Conservation (phyloP, 2,888 invertebrate species). For the Syrista parreyssii region DNA sequence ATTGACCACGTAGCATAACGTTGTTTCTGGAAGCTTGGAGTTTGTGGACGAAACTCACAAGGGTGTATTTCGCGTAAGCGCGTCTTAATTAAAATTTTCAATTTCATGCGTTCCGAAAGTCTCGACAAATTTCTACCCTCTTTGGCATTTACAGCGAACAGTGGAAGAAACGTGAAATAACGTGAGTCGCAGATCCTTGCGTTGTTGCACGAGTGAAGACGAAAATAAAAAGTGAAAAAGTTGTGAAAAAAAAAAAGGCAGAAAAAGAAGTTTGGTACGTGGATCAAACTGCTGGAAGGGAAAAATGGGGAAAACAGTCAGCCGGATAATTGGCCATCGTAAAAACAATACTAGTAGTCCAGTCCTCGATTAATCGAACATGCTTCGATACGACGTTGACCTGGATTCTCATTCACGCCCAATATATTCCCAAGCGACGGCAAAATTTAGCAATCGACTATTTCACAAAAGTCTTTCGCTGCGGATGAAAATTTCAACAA, state of each 20-base stretch:
- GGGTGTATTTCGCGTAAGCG: constrained; percentile 16
- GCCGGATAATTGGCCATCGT: not conserved
- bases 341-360: not conserved
- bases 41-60: not conserved
- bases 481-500: not conserved
- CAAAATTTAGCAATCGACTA: not conserved
- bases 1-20: constrained; percentile 10
- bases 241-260: not conserved
- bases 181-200: not conserved
- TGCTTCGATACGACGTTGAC: not conserved
- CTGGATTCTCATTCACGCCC: not conserved
- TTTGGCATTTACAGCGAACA: not conserved
- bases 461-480: not conserved
- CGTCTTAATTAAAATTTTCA: constrained; percentile 50
- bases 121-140: not conserved
- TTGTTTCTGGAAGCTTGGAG: constrained; percentile 37
- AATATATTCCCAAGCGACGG: not conserved
- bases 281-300: not conserved
- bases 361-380: not conserved
- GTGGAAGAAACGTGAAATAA: not conserved
- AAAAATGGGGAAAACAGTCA: not conserved
- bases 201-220: not conserved
- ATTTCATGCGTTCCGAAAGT: constrained; percentile 22
- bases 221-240: not conserved
- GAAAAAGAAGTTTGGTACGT: not conserved